Base-by-base conservation (phyloP, 2,888 invertebrate species). In the Ernsta delagoae region DNA sequence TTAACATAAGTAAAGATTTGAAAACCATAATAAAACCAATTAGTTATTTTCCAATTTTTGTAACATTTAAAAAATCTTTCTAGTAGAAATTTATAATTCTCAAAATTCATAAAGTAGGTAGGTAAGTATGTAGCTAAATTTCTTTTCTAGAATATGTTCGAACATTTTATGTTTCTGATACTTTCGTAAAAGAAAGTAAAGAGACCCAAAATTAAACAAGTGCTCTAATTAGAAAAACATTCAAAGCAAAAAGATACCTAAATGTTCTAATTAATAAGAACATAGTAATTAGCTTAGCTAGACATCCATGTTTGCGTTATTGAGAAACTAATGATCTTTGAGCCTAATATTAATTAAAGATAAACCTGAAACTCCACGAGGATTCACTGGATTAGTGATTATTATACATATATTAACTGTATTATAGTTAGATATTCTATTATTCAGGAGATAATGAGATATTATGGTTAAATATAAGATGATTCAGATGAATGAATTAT, bases 281-380 rank as follows among this genome's bases (percentile, higher is more conserved):
- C 16, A 50, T n/a, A 50, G 12, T 50, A 50, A 50, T 50, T 50
- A 50, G 16, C 50, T 50, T 16, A 16, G 16, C 16, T 50, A 50
- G 16, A 50, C 16, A 16, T 50, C 12, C 7, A 16, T 50, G 16
- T 50, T 50, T 50, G 16, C 50, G 16, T 50, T 50, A 48, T 48
- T 48, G 48, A 6, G 12, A 50, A 24, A 53, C 24, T 16, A 53
- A 53, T 53, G 9, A 53, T 24, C 53, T 53, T 53, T 53, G 53
- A 53, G 24, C 8, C 53, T 53, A 53, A 53, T 24, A 53, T 53
- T 16, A 24, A 53, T 24, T 53, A 24, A 53, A 24, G 53, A 53
- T 3, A 53, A 24, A 53, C 53, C 24, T 53, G 53, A 24, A 53
- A 53, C 24, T 53, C 8, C 24, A 53, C 24, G 24, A 53, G 53